These are phyloP conservation scores for Drosophila ananassae DNA, from an alignment of 1,140 invertebrate species.

Conservation along the genomic window DNA sequence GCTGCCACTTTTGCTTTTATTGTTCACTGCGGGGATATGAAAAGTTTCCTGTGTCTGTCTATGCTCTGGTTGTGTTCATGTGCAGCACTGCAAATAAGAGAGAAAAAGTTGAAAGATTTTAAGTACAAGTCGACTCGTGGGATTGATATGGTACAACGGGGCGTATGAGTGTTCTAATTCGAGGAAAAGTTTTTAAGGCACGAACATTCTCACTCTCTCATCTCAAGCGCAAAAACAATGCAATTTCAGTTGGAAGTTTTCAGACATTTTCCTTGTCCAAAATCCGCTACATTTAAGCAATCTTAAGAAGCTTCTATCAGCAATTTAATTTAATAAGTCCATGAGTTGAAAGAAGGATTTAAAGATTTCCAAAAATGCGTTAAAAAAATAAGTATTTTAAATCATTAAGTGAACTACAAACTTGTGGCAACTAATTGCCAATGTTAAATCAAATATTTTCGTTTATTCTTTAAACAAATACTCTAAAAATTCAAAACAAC, in stretches of 20 bases:
- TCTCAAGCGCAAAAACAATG: neutral
- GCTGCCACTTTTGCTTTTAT: constrained; percentile 32
- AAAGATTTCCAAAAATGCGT: neutral
- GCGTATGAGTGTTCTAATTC: constrained; percentile 10
- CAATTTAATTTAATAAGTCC: neutral
- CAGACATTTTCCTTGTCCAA: neutral
- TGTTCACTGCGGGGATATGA: constrained; percentile 49
- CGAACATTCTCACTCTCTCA: neutral
- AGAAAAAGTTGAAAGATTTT: constrained; percentile 37
- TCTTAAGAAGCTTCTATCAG: neutral
- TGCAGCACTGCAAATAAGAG: constrained; percentile 50
- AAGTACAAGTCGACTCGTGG: constrained; percentile 9
- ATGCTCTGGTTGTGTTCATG: constrained; percentile 11
- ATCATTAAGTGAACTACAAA: neutral
- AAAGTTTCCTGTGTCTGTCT: constrained; percentile 35
- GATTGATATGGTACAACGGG: neutral
- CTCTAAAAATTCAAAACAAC: constrained; percentile 1
- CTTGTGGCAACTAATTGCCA: neutral
- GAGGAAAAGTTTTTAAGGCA: constrained; percentile 7
- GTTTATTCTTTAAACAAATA: constrained; percentile 7
- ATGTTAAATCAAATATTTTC: constrained; percentile 4
- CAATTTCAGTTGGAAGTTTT: constrained; percentile 5
- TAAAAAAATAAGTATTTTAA: neutral
- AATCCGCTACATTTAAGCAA: neutral
- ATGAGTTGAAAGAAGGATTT: neutral